Base-by-base conservation (phyloP, 2,113 vertebrate species). In the Vidua chalybeata region DNA sequence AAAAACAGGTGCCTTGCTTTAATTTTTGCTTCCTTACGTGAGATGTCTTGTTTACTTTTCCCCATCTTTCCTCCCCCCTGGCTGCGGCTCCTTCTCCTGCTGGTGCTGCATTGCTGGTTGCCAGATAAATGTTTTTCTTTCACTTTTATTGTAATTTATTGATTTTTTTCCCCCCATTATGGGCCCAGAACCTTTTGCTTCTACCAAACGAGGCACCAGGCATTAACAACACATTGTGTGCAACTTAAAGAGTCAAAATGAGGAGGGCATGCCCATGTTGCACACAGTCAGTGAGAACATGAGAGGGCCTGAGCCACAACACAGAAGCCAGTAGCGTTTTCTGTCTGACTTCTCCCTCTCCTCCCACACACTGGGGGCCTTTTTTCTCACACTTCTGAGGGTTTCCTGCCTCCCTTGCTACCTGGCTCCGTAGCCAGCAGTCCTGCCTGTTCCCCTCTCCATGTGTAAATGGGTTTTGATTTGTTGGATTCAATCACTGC, bases 51-150 rank as follows among this genome's bases (percentile, higher is more conserved):
- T 94, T 97, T 92, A 58, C 89, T 91, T 87, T 72, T 48, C 45
- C 13, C 45, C 21, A 9, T 74, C 74, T 91, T 81, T 67, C n/a
- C 83, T 68, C 89, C 68, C 80, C 37, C 12, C 22, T 89, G 67
- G 13, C 21, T 90, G 89, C 21, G 51, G 89, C 93, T 97, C 95
- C 90, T 85, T 94, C 96, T 94, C 93, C 94, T 97, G 94, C 92
- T 96, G 96, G 87, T 84, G 91, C 85, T 92, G 85, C 76, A 6
- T 94, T 85, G 30, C 79, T 81, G 69, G 13, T 81, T 96, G 95
- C 95, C 94, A 96, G 94, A 96, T 56, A 95, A 97, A 92, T 95
- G 62, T 84, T 96, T 95, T 96, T 77, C 92, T 88, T 93, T 91
- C 89, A 87, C 89, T 94, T 95, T 92, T 92, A 78, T 85, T 94